A percentile compares a stretch with the other conserved stretches of the same genome.
These are phyloP conservation scores for Sminthurides bifidus DNA, from an alignment of 1,140 invertebrate species.

Conservation along the genomic window DNA sequence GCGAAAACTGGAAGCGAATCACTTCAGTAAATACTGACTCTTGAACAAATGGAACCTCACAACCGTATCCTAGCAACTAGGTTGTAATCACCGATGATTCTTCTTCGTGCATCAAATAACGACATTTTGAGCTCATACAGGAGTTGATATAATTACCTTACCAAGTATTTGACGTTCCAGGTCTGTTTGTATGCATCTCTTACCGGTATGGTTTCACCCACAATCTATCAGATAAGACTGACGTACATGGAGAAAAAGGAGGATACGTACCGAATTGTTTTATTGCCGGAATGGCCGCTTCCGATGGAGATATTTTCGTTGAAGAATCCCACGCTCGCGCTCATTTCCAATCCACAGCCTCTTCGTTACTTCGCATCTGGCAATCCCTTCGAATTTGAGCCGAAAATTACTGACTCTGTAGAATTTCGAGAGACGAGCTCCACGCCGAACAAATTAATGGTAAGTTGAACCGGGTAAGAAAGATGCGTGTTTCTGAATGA, in stretches of 20 bases:
- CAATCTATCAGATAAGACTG: slow-evolving; percentile 29
- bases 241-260: neutral
- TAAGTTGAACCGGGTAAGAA: slow-evolving; percentile 8
- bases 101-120: neutral
- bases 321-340: slow-evolving; percentile 21
- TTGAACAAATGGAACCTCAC: neutral
- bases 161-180: slow-evolving; percentile 8
- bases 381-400: slow-evolving; percentile 23
- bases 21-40: neutral
- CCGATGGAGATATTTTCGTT: slow-evolving; percentile 27
- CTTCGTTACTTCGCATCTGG: slow-evolving; percentile 12
- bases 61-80: neutral
- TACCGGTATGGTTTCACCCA: slow-evolving; percentile 28
- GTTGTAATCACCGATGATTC: neutral
- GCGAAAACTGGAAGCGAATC: too few species aligned
- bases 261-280: slow-evolving; percentile 18
- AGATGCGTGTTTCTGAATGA: neutral
- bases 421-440: slow-evolving; percentile 10
- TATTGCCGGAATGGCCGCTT: slow-evolving; percentile 30
- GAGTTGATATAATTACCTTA: neutral
- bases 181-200: slow-evolving; percentile 35
- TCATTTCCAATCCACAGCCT: slow-evolving; percentile 25
- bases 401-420: slow-evolving; percentile 21
- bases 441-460: slow-evolving; percentile 20
- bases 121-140: neutral